Evolutionary conservation across 2,888 invertebrate species (phyloP), one percentile per base, ranked within the genome.

Genomic region (Leuctra nigra): DNA sequence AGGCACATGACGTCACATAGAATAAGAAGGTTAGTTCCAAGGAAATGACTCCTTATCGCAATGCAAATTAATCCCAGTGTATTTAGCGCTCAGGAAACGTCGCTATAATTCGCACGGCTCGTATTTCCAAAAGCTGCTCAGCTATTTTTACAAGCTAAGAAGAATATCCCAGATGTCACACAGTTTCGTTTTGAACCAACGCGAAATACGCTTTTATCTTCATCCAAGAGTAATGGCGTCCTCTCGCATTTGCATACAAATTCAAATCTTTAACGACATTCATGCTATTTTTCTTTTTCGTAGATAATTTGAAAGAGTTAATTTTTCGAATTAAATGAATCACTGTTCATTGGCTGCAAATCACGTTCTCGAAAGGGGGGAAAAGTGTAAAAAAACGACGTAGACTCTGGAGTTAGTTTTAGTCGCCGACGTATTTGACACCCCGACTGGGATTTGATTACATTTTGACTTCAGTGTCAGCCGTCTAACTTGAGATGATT

Each of bases 221-320:
- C 4, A 13, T 39, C 18, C 16, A 20, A 39, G 20, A 16, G 20
- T 16, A 18, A 16, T 20, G 39, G 11, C 11, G 16, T 11, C 39
- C 39, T 4, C n/a, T 16, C 7, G 39, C 16, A 39, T 39, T 39
- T 39, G 39, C 39, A 39, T 39, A 39, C 39, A 39, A 39, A 39
- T 39, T 14, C 39, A 39, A 39, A 39, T 39, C 39, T 39, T 11
- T 39, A 39, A 39, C 16, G 16, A 39, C 4, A 4, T 2, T 2
- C 13, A 2, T 4, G 14, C 39, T 2, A 39, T 39, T 39, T 39
- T 39, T 39, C 39, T 39, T 39, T 20, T n/a, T n/a, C n/a, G n/a
- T 39, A 39, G 39, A 39, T 39, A 39, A 39, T 39, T 39, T 20
- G 16, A n/a, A 39, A 39, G 39, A 39, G 39, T 39, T 39, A 39